Conservation (phyloP, 2,888 invertebrate species). For the Synanthedon vespiformis region DNA sequence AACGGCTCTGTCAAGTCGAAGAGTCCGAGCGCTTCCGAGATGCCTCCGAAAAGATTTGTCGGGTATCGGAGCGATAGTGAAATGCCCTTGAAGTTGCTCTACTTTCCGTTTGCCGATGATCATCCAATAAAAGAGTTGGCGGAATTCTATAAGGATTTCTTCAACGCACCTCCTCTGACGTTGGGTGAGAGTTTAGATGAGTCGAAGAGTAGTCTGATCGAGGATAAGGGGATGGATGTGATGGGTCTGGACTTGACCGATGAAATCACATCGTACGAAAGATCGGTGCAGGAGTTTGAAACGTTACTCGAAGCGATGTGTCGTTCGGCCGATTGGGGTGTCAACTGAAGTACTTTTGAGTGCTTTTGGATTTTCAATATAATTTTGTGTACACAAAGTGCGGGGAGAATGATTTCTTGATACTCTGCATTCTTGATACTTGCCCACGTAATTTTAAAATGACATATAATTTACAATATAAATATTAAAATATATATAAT, state of each 20-base stretch:
- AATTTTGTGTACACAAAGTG: no score
- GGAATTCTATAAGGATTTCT: constrained; percentile 84
- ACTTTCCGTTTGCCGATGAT: constrained; percentile 82
- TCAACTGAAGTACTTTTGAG: constrained; percentile 27
- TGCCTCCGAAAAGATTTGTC: constrained; percentile 55
- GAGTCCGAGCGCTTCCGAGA: constrained; percentile 49
- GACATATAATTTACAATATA: no score
- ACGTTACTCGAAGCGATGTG: constrained; percentile 79
- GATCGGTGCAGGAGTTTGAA: constrained; percentile 80
- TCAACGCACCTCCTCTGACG: constrained; percentile 73
- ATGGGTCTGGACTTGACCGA: constrained; percentile 73
- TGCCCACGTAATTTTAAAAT: no score
- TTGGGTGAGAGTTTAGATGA: constrained; percentile 29
- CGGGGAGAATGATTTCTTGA: no score
- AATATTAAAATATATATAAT: no score
- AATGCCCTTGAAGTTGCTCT: constrained; percentile 77
- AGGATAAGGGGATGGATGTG: constrained; percentile 28
- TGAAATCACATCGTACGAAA: constrained; percentile 81
- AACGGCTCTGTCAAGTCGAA: constrained; percentile 23
- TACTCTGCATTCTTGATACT: no score
- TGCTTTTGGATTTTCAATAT: background rate
- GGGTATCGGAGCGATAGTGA: constrained; percentile 64
- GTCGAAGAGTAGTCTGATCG: constrained; percentile 24
- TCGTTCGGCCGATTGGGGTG: constrained; percentile 73
- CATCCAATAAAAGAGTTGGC: constrained; percentile 81